These are phyloP conservation scores for Ypsolopha sequella DNA, from an alignment of 2,888 invertebrate species.

Conservation along the genomic window DNA sequence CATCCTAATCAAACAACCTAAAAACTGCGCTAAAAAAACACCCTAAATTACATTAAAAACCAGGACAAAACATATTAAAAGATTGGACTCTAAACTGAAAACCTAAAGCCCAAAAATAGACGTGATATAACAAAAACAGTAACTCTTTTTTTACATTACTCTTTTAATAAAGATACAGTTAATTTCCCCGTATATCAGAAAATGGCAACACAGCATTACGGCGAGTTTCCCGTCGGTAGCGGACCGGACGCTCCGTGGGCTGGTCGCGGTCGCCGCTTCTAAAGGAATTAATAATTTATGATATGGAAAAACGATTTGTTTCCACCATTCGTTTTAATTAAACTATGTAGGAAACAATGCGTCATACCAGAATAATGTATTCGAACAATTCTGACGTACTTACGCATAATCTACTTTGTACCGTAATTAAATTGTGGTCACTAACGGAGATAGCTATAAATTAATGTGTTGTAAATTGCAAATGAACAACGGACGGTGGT, in stretches of 20 bases:
- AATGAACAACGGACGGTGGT: constrained; percentile 20
- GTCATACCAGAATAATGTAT: constrained; percentile 27
- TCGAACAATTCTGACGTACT: constrained; percentile 22
- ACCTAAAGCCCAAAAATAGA: too few relatives aligned
- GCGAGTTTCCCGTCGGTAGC: constrained; percentile 14
- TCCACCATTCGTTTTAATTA: constrained; percentile 8
- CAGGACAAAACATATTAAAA: too few relatives aligned
- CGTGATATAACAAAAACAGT: too few relatives aligned
- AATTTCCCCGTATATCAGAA: too few relatives aligned
- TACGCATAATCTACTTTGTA: constrained; percentile 30
- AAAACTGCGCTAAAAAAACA: too few relatives aligned
- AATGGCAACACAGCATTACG: too few relatives aligned
- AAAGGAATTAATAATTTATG: constrained; percentile 8
- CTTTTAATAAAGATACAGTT: too few relatives aligned
- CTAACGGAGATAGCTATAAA: constrained; percentile 44
- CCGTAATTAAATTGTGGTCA: constrained; percentile 54
- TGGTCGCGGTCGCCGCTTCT: not conserved
- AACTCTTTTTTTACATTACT: too few relatives aligned
- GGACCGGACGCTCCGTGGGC: not conserved
- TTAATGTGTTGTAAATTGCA: constrained; percentile 49
- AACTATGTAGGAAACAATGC: constrained; percentile 23
- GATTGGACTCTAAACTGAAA: too few relatives aligned
- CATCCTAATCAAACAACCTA: too few relatives aligned
- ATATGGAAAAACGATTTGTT: constrained; percentile 4
- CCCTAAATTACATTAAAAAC: too few relatives aligned